phyloP scores from a whole-genome alignment of 2,797 vertebrate species.

The Danio choprae region DNA sequence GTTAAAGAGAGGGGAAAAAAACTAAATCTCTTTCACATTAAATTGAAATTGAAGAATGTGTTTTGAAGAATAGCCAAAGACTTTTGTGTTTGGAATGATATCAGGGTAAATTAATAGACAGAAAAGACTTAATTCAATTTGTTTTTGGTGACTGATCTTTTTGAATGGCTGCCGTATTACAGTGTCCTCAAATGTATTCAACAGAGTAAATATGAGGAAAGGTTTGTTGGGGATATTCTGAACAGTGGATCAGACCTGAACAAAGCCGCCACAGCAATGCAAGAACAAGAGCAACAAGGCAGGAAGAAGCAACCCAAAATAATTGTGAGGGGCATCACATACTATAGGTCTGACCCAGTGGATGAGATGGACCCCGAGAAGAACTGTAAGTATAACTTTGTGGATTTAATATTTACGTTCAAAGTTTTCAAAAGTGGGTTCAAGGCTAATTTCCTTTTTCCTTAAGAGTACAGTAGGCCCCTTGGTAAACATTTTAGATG shows the following conservation, averaged over 20 bases:
- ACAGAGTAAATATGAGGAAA: conserved; percentile 85
- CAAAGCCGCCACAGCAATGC: conserved; percentile 40
- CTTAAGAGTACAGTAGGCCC: too few relatives aligned
- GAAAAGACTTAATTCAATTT: too few relatives aligned
- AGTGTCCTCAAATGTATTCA: conserved; percentile 49
- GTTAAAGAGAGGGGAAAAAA: background rate
- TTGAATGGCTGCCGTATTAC: background rate
- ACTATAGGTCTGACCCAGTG: conserved; percentile 90
- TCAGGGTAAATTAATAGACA: too few relatives aligned
- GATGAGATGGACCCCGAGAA: conserved; percentile 91
- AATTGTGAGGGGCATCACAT: conserved; percentile 91
- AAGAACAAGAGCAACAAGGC: conserved; percentile 45
- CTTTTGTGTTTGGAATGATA: background rate
- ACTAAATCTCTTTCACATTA: background rate
- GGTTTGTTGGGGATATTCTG: conserved; percentile 75
- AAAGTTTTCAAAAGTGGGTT: background rate
- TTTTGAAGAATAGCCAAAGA: background rate
- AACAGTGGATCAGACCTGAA: conserved; percentile 69
- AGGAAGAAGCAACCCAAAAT: conserved; percentile 69
- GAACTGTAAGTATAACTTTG: conserved; percentile 82
- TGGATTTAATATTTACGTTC: background rate
- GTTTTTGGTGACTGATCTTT: too few relatives aligned
- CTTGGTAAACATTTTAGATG: too few relatives aligned
- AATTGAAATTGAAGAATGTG: background rate
- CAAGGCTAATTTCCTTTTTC: too few relatives aligned